Evolutionary conservation across 2,888 invertebrate genomes (phyloP).

Genomic region (Ypsolopha sequella): DNA sequence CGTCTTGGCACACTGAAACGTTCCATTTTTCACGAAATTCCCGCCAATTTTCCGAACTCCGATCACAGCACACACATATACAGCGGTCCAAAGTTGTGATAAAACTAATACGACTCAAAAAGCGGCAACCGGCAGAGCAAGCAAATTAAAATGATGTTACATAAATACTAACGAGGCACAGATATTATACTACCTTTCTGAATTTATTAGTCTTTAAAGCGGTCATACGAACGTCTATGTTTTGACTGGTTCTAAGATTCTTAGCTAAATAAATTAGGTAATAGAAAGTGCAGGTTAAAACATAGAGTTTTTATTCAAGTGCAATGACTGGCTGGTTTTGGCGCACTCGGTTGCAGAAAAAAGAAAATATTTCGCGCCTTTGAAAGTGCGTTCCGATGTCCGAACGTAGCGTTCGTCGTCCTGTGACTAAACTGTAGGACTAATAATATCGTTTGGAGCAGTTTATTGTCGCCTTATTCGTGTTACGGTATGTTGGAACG

Average conservation of each 20-base stretch:
- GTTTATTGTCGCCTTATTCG: constrained; percentile 54
- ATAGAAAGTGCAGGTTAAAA: constrained; percentile 26
- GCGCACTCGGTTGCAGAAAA: neutral
- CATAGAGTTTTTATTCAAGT: neutral
- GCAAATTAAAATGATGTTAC: constrained; percentile 44
- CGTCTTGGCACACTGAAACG: constrained; percentile 50
- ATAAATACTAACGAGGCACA: constrained; percentile 49
- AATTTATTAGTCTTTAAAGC: constrained; percentile 22
- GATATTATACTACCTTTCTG: constrained; percentile 41
- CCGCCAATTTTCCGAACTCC: neutral
- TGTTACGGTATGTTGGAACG: constrained; percentile 66
- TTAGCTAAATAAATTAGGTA: neutral
- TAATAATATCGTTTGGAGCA: constrained; percentile 44
- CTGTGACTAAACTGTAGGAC: constrained; percentile 37
- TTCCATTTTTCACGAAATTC: constrained; percentile 35
- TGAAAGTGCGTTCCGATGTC: neutral
- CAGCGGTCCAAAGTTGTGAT: constrained; percentile 19
- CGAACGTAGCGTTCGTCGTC: constrained; percentile 33
- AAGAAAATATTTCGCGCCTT: neutral
- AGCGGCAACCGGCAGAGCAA: constrained; percentile 18
- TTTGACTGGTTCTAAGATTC: neutral
- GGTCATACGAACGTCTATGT: constrained; percentile 6
- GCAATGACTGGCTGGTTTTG: neutral
- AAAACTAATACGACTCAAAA: constrained; percentile 40
- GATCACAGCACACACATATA: neutral